Base-by-base conservation (phyloP, 1,140 invertebrate genomes). In the Popillia japonica region DNA sequence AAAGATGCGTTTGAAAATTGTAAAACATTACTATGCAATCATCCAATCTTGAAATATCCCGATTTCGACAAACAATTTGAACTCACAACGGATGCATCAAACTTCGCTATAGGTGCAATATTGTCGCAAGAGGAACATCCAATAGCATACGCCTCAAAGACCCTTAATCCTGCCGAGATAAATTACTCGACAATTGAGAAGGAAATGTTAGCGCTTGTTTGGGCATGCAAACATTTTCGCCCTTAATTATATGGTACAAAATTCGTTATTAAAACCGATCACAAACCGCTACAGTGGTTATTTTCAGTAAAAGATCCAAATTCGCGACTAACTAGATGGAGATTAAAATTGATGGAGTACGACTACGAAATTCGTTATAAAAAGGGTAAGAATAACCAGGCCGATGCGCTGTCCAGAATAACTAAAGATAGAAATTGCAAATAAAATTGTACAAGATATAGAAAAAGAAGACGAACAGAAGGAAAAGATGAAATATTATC, bases 231-330 rank as follows among this genome's bases (percentile, higher is more conserved):
- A n/a, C 55, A n/a, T 59, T 72, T 72, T 72, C 64, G 34, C 9
- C 11, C 85, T 40, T 91, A 89, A 81, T 77, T 91, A 4, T 87
- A 87, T 77, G 87, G 87, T 17, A 83, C 74, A 48, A 84, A 87
- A 73, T 91, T 91, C 79, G 87, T 80, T 22, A 83, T 91, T 0
- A 76, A 87, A n/a, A 90, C 88, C 0, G 90, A 92, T 79, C 88
- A 91, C 79, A 82, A 84, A 79, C 86, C 88, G 0, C 79, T 91
- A 17, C 83, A 79, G 34, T 90, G 87, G 86, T 79, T 91, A 2
- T 84, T 86, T 40, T 86, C 84, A n/a, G 78, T 88, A 0, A 90
- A 89, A 79, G 87, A 90, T 68, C 85, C 87, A 2, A 82, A 77
- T 2, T 85, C 84, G 27, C 77, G 86, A 79, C 77, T 90, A 40